Base-by-base conservation (phyloP, 2,797 vertebrate genomes). In the Muraenolepis orangiensis region DNA sequence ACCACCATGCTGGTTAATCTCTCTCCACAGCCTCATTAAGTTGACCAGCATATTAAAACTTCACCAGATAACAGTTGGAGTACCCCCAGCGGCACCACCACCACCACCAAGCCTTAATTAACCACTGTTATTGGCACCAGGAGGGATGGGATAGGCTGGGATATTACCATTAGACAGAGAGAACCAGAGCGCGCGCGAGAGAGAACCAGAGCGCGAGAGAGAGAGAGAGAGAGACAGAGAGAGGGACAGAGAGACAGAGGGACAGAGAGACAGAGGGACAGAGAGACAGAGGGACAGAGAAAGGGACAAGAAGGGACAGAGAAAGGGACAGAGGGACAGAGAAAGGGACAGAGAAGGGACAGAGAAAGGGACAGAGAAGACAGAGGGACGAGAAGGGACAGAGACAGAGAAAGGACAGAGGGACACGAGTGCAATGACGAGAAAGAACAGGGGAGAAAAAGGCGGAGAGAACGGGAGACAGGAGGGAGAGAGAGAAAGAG, bases 51-150 rank as follows among this genome's bases (percentile, higher is more conserved):
- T 73, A 75, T 23, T n/a, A 69, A 78, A 51, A 51, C 46, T 51
- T 20, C 46, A 51, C 46, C 46, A 51, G 46, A 51, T 51, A 6
- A 51, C 18, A 6, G 46, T 18, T 3, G 46, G 16, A 46, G 18
- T 46, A 46, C 46, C 46, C 46, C 46, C 46, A 20, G 16, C 46
- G 1, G 16, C 46, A 20, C 46, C 46, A 20, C 4, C 42, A 20
- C 16, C 42, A 46, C 18, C 42, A 34, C 42, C 42, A 46, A 46
- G 46, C 18, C 18, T 51, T 51, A 51, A 90, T 90, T 86, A 87
- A 80, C 66, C 16, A 18, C 77, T 78, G 81, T 90, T 87, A 90
- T 87, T 87, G 80, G 82, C 84, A 68, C 38, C 81, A 79, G 78
- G 83, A 86, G 78, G 46, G 46, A 18, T 18, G 18, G 46, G 18